Evolutionary conservation across 2,888 invertebrate genomes (phyloP), one percentile per base, ranked within the genome.

Genomic region (Choristoneura rosaceana): DNA sequence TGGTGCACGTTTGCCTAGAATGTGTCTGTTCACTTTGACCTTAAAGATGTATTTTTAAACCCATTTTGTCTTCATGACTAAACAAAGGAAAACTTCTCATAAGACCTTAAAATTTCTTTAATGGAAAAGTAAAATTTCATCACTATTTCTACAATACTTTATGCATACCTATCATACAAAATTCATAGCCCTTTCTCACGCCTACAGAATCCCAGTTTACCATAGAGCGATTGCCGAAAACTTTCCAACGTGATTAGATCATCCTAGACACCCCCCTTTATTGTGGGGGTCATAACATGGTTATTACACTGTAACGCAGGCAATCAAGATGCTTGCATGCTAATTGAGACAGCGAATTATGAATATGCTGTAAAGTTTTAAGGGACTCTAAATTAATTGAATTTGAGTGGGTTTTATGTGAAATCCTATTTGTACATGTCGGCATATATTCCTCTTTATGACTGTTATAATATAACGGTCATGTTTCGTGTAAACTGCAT

Each of bases 281-380:
- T 81, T 80, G 84, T 86, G 79, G 78, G 75, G 76, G 76, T 76
- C 80, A 81, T 85, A 84, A 86, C 85, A 79, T 74, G 73, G 81
- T 80, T 81, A 83, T 81, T 78, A 82, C 80, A 61, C 63, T 59
- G 67, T 71, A 59, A 41, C 50, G 47, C 69, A 52, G 52, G 68
- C 64, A 64, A 69, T 73, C 73, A 73, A 73, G 73, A 73, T 64
- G 73, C 69, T 73, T 50, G 60, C 62, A 73, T 69, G 73, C 73
- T 73, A 69, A 73, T 73, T 59, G 64, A 61, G 67, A 38, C 45
- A 64, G 67, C 71, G 68, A 52, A 68, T 52, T 73, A 64, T 50
- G 55, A 55, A 55, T 34, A 47, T 45, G 69, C 73, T 60, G 64
- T 73, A 69, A 73, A 63, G 50, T 69, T 73, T 73, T 73, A 73